phyloP scores from a whole-genome alignment of 2,113 vertebrate species.

The Percina caprodes region DNA sequence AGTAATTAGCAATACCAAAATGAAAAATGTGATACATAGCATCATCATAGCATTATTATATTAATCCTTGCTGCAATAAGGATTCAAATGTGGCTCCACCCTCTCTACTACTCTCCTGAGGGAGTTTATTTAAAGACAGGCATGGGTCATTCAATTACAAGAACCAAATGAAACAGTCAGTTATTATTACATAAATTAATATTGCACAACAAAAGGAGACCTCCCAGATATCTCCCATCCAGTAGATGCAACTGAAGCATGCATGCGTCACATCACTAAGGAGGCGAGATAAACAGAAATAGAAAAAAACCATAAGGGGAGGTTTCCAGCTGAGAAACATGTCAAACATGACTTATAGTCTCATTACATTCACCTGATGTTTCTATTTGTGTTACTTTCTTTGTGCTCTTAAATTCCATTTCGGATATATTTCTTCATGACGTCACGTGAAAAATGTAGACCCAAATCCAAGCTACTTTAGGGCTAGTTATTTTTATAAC shows the following conservation, averaged over 20 bases:
- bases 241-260: not conserved
- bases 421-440: not conserved
- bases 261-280: constrained; percentile 18
- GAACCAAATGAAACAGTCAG: not conserved
- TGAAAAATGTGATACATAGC: not conserved
- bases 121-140: constrained; percentile 3
- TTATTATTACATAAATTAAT: constrained; percentile 19
- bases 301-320: constrained; percentile 24
- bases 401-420: not conserved
- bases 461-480: not conserved
- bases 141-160: not conserved
- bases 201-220: not conserved
- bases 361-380: not conserved
- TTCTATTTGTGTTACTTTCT: not conserved
- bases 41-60: not conserved
- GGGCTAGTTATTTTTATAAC: not conserved
- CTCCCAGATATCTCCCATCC: not conserved
- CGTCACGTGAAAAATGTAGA: not conserved
- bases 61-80: not conserved
- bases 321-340: constrained; percentile 3
- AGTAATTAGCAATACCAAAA: not conserved
- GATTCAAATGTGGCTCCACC: constrained; percentile 1
- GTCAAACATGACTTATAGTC: not conserved
- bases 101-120: not conserved
- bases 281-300: constrained; percentile 40